phyloP scores from a whole-genome alignment of 2,113 vertebrate species.

The Drymodes brunneopygia region DNA sequence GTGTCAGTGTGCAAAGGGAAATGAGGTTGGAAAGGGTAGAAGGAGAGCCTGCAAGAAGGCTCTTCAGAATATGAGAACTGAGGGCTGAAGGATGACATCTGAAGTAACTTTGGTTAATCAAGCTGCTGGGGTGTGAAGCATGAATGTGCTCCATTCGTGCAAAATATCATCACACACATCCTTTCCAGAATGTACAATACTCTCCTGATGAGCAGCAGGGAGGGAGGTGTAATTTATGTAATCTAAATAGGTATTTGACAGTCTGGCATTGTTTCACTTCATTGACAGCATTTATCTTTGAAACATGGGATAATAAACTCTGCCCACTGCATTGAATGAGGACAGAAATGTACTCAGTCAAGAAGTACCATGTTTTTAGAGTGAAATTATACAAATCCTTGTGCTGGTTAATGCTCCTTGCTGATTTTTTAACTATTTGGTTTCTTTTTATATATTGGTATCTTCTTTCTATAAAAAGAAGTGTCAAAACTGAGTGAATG shows the following conservation, averaged over 20 bases:
- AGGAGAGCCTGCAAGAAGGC: not conserved
- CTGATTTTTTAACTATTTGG: not conserved
- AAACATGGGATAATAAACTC: not conserved
- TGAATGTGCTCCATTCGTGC: accelerated
- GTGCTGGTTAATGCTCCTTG: not conserved
- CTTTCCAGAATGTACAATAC: not conserved
- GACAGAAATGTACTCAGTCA: not conserved
- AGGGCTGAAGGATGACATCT: not conserved
- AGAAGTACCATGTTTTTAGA: not conserved
- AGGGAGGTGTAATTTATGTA: not conserved
- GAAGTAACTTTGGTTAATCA: not conserved
- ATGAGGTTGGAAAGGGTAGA: not conserved
- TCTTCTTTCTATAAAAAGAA: not conserved
- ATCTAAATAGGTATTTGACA: not conserved
- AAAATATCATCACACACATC: not conserved
- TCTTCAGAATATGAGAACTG: not conserved
- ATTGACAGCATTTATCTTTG: not conserved
- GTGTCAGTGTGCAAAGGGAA: not conserved
- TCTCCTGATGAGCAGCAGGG: not conserved
- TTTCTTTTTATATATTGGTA: not conserved
- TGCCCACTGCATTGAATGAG: not conserved
- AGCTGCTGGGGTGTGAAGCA: not conserved
- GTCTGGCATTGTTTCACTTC: not conserved
- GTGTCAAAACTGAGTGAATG: not conserved
- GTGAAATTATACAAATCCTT: not conserved